A percentile compares a stretch with the other conserved stretches of the same genome.
phyloP scores from a whole-genome alignment of 2,888 invertebrate genomes.

The Scaptomyza flava region DNA sequence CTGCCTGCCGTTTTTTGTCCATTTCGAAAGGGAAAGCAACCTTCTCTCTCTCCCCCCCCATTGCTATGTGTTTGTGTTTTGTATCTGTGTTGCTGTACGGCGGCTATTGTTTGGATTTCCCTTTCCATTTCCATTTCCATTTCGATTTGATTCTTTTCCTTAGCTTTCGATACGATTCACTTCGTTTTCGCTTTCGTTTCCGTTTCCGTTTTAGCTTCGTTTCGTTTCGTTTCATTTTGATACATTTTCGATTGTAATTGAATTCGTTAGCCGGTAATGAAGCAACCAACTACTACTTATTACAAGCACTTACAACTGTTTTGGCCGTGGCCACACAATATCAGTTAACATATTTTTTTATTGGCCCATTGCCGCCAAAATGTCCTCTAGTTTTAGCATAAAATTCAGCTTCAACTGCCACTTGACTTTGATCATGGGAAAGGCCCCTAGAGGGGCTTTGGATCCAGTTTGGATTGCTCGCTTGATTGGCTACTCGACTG shows the following conservation, averaged over 20 bases:
- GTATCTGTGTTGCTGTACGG: background rate
- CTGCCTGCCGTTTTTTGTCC: slow-evolving; percentile 12
- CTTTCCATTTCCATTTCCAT: slow-evolving; percentile 31
- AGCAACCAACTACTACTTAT: slow-evolving; percentile 11
- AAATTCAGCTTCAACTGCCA: slow-evolving; percentile 43
- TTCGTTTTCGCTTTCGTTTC: slow-evolving; percentile 7
- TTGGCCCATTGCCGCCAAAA: slow-evolving; percentile 59
- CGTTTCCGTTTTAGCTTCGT: background rate
- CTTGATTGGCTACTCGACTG: slow-evolving; percentile 45
- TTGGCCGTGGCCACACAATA: slow-evolving; percentile 21
- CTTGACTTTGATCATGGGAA: slow-evolving; percentile 19
- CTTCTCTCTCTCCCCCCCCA: slow-evolving; percentile 13
- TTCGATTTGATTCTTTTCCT: slow-evolving; percentile 17
- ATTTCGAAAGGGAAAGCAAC: slow-evolving; percentile 10
- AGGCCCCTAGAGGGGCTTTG: background rate
- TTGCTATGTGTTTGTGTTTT: slow-evolving; percentile 11
- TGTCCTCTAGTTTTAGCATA: slow-evolving; percentile 38
- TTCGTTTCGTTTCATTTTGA: slow-evolving; percentile 10
- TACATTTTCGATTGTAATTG: slow-evolving; percentile 25
- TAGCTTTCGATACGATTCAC: background rate
- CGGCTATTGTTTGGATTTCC: slow-evolving; percentile 34
- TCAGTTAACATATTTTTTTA: slow-evolving; percentile 70
- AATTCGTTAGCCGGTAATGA: slow-evolving; percentile 47
- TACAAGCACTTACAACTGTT: background rate
- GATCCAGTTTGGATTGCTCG: slow-evolving; percentile 32